Percentiles rank a stretch among this genome's conserved stretches.
phyloP scores from a whole-genome alignment of 2,888 invertebrate genomes.

The Cephus nigrinus region DNA sequence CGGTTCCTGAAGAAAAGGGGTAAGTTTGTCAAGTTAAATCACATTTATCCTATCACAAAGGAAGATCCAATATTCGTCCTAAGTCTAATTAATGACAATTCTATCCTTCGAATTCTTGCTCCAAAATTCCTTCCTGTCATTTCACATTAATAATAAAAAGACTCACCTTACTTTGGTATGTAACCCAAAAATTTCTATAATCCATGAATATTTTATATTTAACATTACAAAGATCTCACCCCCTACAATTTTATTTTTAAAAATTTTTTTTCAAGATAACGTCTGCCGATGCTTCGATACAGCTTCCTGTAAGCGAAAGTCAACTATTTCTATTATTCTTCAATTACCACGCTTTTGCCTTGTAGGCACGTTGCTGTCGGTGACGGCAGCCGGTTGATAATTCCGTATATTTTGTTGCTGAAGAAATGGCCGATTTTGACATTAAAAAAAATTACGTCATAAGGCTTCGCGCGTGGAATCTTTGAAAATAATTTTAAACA shows the following conservation, averaged over 20 bases:
- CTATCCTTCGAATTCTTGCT: neutral
- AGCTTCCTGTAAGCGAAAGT: neutral
- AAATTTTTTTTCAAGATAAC: neutral
- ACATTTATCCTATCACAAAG: neutral
- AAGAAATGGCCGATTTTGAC: neutral
- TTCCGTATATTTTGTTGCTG: neutral
- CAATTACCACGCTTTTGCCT: neutral
- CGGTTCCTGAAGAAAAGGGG: neutral
- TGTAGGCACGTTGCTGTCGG: neutral
- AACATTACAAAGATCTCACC: neutral
- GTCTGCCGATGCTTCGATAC: neutral
- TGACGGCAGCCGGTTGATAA: neutral
- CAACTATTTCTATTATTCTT: conserved; percentile 7
- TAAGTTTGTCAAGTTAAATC: neutral
- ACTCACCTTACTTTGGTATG: neutral
- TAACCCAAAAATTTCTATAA: neutral
- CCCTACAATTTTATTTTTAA: neutral
- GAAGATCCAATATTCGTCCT: neutral
- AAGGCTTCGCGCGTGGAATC: neutral
- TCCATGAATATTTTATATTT: neutral
- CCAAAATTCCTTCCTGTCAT: neutral
- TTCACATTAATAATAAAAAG: neutral
- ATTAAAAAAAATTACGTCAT: neutral
- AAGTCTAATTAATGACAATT: neutral
- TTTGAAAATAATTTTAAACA: neutral